Evolutionary conservation across 2,797 vertebrate species (phyloP).

Genomic region (Spea hammondii): DNA sequence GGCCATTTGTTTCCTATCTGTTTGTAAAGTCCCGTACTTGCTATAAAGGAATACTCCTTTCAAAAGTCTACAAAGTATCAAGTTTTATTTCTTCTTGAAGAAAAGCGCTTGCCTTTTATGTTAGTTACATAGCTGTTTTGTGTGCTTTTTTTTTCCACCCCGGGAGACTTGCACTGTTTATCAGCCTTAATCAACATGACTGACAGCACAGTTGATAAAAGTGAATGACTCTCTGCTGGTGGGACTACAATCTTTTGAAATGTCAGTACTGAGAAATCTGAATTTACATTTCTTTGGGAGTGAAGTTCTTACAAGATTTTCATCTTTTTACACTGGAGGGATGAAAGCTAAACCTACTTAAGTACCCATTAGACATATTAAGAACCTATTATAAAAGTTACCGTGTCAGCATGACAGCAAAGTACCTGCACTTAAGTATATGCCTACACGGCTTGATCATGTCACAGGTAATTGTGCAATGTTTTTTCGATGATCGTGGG

Average conservation of each 20-base stretch:
- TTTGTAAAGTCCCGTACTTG: background rate
- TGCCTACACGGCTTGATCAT: constrained; percentile 24
- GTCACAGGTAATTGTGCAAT: constrained; percentile 5
- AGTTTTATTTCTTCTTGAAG: constrained; percentile 51
- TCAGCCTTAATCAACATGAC: constrained; percentile 69
- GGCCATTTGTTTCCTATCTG: background rate
- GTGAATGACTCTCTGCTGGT: constrained; percentile 59
- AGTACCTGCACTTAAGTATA: constrained; percentile 41
- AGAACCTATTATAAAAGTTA: constrained; percentile 52
- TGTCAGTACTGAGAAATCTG: constrained; percentile 64
- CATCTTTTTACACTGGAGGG: constrained; percentile 59
- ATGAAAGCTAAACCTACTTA: constrained; percentile 69
- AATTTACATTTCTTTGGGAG: constrained; percentile 73
- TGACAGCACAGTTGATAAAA: constrained; percentile 69
- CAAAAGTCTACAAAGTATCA: constrained; percentile 21
- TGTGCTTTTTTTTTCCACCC: constrained; percentile 56
- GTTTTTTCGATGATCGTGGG: constrained; percentile 16
- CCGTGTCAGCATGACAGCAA: constrained; percentile 54
- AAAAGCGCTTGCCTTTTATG: constrained; percentile 59
- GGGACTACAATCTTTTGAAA: constrained; percentile 68
- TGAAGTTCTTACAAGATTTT: constrained; percentile 64
- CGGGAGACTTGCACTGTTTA: constrained; percentile 62
- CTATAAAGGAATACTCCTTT: constrained; percentile 39
- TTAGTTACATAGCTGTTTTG: constrained; percentile 56
- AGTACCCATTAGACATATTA: constrained; percentile 60